Conservation (phyloP, 2,113 vertebrate genomes). For the Alosa alosa region DNA sequence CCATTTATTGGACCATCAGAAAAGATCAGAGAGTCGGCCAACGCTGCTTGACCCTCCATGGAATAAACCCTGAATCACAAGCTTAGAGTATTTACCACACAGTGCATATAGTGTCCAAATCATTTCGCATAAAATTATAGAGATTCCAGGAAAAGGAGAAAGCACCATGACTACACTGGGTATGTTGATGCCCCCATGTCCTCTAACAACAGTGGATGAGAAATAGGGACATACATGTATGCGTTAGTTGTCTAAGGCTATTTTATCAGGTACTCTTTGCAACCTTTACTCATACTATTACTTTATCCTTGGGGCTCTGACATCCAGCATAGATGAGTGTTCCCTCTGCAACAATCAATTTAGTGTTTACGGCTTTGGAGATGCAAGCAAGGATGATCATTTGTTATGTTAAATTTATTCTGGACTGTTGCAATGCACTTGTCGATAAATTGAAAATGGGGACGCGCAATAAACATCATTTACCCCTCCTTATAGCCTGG, state of each 20-base stretch:
- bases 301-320: constrained; percentile 6
- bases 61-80: background rate
- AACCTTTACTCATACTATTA: background rate
- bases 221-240: background rate
- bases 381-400: constrained; percentile 10
- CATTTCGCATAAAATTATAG: background rate
- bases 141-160: background rate
- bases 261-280: background rate
- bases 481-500: background rate
- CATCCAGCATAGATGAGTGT: background rate
- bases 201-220: background rate
- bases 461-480: background rate
- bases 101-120: background rate
- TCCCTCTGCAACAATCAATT: constrained; percentile 3
- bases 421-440: background rate
- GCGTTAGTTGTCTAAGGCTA: background rate
- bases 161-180: background rate
- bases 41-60: background rate
- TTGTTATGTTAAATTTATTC: constrained; percentile 1
- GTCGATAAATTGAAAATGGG: background rate
- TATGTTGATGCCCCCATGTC: background rate
- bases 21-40: background rate
- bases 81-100: background rate
- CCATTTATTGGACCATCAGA: background rate
- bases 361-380: background rate